Base-by-base conservation (phyloP, 2,888 invertebrate species). In the Polyommatus iphigenia region DNA sequence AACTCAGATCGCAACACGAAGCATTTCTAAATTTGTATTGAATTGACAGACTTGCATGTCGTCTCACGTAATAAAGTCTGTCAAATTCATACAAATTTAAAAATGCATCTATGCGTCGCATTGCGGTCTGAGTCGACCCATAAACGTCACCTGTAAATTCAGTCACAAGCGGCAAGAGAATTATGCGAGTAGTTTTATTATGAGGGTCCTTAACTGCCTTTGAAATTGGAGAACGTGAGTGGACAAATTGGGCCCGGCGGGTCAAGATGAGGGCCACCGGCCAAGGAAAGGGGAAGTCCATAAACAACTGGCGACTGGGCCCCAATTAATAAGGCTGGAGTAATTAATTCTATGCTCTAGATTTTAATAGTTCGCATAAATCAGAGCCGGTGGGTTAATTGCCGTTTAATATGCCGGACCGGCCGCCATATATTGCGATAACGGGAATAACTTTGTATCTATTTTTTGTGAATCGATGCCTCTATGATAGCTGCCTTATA, bases 341-440 rank as follows among this genome's bases (percentile, higher is more conserved):
- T 93, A 91, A 94, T 94, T 94, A 94, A 94, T 94, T 93, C 89
- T 91, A 89, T 88, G 93, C 93, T 92, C 93, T 86, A 93, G 91
- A 92, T 93, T 94, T 94, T 94, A 94, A 94, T 94, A 93, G 93
- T 93, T 93, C 88, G 85, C 92, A 93, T 93, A 93, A 93, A 93
- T 93, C 93, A 93, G 91, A 87, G 88, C 90, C 93, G 91, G 92
- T 91, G 92, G 93, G 92, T 90, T 93, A 93, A 93, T 93, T 91
- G 91, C 79, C 91, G 91, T 93, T 93, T 93, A 94, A 93, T 93
- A 93, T 93, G 92, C 91, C 88, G 89, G 89, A 81, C 88, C 87
- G 87, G 87, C 86, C 88, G 82, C 82, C 84, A 84, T 81, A 82
- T 80, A 81, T 83, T 84, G 87, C 87, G 86, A 85, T 84, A 80